phyloP scores from a whole-genome alignment of 2,113 vertebrate species.

The Eleginops maclovinus region DNA sequence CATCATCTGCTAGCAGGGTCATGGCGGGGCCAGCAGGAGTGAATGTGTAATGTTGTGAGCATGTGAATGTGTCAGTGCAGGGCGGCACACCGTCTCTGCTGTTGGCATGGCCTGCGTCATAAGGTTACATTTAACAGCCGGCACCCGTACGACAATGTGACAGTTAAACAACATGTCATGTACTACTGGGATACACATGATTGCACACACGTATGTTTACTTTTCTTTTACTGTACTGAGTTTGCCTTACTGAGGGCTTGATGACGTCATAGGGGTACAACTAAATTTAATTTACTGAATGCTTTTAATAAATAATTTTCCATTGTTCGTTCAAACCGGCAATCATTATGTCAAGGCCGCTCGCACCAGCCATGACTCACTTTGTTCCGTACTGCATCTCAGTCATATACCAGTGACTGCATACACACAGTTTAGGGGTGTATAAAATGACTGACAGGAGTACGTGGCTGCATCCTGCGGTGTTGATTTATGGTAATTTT shows the following conservation, averaged over 20 bases:
- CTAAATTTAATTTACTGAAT: background rate
- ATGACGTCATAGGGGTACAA: background rate
- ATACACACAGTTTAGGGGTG: no score
- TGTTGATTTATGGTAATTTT: background rate
- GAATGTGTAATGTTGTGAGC: constrained; percentile 48
- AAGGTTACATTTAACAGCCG: constrained; percentile 36
- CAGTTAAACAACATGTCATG: constrained; percentile 21
- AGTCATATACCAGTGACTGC: background rate
- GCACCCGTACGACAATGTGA: constrained; percentile 33
- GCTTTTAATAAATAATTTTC: background rate
- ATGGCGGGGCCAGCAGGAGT: constrained; percentile 62
- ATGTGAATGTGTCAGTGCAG: constrained; percentile 61
- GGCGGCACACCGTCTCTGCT: constrained; percentile 19
- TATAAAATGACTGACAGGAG: background rate
- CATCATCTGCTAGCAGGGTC: constrained; percentile 72
- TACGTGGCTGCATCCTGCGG: background rate
- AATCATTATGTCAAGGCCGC: background rate
- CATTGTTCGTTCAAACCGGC: background rate
- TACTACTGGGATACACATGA: background rate
- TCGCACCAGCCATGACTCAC: background rate
- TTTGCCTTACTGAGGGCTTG: background rate
- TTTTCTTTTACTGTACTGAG: background rate
- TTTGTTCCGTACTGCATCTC: constrained; percentile 2
- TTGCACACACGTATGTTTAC: constrained; percentile 4
- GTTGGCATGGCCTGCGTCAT: constrained; percentile 12